Conservation (phyloP, 2,888 invertebrate species). For the Leptura quadrifasciata region DNA sequence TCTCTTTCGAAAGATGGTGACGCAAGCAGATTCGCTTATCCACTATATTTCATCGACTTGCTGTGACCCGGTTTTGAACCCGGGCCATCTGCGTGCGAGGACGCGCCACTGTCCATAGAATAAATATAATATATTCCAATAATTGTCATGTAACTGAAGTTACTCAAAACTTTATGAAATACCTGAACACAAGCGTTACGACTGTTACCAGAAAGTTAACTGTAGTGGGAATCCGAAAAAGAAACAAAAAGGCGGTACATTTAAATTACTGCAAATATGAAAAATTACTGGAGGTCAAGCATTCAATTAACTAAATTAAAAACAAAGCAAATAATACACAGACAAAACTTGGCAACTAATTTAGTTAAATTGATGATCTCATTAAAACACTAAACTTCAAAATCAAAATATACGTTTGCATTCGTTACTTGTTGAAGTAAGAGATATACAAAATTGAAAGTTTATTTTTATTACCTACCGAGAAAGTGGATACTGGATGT, state of each 20-base stretch:
- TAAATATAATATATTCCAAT: too few relatives aligned
- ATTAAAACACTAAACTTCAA: not conserved
- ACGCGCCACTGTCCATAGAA: too few relatives aligned
- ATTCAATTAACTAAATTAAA: slow-evolving; percentile 7
- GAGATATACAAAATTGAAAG: not conserved
- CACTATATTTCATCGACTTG: too few relatives aligned
- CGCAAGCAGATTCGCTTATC: too few relatives aligned
- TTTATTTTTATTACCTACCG: not conserved
- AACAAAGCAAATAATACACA: not conserved
- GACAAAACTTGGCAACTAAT: not conserved
- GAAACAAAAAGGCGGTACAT: not conserved
- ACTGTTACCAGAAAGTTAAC: not conserved
- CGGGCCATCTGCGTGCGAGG: too few relatives aligned
- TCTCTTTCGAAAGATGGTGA: too few relatives aligned
- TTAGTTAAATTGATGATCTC: slow-evolving; percentile 7
- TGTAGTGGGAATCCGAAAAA: not conserved
- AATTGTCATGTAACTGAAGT: too few relatives aligned
- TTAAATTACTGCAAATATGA: not conserved
- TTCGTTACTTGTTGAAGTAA: not conserved
- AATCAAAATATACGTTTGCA: not conserved
- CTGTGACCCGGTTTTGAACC: too few relatives aligned
- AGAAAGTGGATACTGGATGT: not conserved
- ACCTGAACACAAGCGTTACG: not conserved
- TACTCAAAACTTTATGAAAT: not conserved
- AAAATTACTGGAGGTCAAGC: not conserved